Percentiles rank a stretch among this genome's conserved stretches.
These are phyloP conservation scores for Oryzias melastigma DNA, from an alignment of 2,113 vertebrate genomes.

Conservation along the genomic window DNA sequence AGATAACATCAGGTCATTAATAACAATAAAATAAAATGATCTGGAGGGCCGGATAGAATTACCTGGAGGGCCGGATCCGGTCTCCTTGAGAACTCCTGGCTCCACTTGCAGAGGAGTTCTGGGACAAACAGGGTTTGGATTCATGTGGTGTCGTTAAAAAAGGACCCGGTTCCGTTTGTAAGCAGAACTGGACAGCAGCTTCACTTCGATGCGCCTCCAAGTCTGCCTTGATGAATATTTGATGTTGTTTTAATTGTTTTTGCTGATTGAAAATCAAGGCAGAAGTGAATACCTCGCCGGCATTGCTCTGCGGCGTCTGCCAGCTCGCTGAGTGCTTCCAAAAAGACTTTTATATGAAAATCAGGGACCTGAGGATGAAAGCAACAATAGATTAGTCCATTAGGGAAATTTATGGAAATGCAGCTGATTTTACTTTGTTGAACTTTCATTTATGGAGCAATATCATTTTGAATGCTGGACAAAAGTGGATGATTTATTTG, in stretches of 20 bases:
- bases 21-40: too few relatives aligned
- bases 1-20: too few relatives aligned
- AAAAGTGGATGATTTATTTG: conserved; percentile 59
- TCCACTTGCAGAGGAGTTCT: too few relatives aligned
- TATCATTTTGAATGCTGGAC: conserved; percentile 61
- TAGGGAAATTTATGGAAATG: conserved; percentile 83
- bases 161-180: conserved; percentile 71
- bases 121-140: background rate
- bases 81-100: too few relatives aligned
- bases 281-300: conserved; percentile 67
- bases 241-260: conserved; percentile 70
- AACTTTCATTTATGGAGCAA: conserved; percentile 73
- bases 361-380: conserved; percentile 77
- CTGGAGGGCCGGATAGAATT: too few relatives aligned
- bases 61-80: too few relatives aligned
- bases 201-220: conserved; percentile 80
- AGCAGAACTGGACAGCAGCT: conserved; percentile 70
- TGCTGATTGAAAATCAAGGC: conserved; percentile 50
- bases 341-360: conserved; percentile 82
- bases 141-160: background rate
- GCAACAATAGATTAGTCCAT: conserved; percentile 78
- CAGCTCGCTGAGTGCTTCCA: conserved; percentile 68
- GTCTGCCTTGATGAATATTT: conserved; percentile 78
- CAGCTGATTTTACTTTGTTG: conserved; percentile 66
- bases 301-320: conserved; percentile 54